Evolutionary conservation across 2,888 invertebrate species (phyloP).

Genomic region (Lordiphosa andalusiaca): DNA sequence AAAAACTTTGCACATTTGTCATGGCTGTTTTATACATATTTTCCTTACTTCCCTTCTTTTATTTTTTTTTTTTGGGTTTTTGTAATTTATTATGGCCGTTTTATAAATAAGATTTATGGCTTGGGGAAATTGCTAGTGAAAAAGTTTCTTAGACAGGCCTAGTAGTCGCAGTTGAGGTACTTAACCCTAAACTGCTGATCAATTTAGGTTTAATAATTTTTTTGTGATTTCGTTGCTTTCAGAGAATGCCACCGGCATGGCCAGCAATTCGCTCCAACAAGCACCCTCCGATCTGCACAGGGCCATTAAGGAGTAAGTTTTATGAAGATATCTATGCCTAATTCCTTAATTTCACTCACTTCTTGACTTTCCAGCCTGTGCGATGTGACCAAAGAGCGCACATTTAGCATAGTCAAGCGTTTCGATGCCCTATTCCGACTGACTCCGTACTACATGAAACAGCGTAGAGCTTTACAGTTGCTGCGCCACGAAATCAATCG

Average conservation of each 20-base stretch:
- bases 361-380: slow-evolving; percentile 50
- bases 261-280: slow-evolving; percentile 57
- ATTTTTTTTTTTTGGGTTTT: slow-evolving; percentile 30
- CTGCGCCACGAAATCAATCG: slow-evolving; percentile 51
- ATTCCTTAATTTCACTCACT: neutral
- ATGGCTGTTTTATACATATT: slow-evolving; percentile 27
- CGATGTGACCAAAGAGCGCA: slow-evolving; percentile 65
- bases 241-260: slow-evolving; percentile 71
- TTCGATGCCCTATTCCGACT: slow-evolving; percentile 70
- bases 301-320: slow-evolving; percentile 66
- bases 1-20: slow-evolving; percentile 62
- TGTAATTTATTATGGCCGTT: slow-evolving; percentile 61
- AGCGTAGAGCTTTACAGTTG: slow-evolving; percentile 76
- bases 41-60: slow-evolving; percentile 16
- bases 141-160: slow-evolving; percentile 24
- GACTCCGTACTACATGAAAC: slow-evolving; percentile 65
- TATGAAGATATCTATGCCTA: too few species aligned
- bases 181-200: slow-evolving; percentile 9
- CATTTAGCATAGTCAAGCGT: slow-evolving; percentile 70
- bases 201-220: slow-evolving; percentile 25
- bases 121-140: slow-evolving; percentile 47
- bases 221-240: neutral
- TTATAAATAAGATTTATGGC: slow-evolving; percentile 55
- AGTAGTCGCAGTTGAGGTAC: slow-evolving; percentile 17
- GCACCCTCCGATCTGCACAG: slow-evolving; percentile 63